phyloP scores from a whole-genome alignment of 2,888 invertebrate species.

The Agrilus mali region DNA sequence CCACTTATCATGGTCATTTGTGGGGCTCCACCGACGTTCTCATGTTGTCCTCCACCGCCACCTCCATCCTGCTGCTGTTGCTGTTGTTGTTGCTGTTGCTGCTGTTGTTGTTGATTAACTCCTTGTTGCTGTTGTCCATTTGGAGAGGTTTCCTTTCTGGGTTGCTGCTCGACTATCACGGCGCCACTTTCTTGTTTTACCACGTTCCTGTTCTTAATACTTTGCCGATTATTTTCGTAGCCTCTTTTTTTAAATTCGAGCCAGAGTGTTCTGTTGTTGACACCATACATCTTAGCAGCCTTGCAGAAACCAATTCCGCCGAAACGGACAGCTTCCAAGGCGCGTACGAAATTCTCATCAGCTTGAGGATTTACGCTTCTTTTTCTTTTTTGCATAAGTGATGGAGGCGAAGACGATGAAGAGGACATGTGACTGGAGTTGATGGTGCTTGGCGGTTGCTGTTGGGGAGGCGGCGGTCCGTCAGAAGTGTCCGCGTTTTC shows the following conservation, averaged over 20 bases:
- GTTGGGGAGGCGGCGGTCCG: no score
- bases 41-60: slow-evolving; percentile 27
- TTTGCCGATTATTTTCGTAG: slow-evolving; percentile 67
- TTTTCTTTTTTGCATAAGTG: slow-evolving; percentile 47
- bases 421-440: slow-evolving; percentile 13
- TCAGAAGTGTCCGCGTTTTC: no score
- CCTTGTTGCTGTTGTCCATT: slow-evolving; percentile 34
- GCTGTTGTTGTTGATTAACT: slow-evolving; percentile 25
- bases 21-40: slow-evolving; percentile 22
- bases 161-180: slow-evolving; percentile 39
- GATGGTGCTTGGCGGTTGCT: slow-evolving; percentile 2
- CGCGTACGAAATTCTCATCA: slow-evolving; percentile 70
- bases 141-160: slow-evolving; percentile 22
- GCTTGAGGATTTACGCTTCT: slow-evolving; percentile 69
- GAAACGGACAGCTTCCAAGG: slow-evolving; percentile 68
- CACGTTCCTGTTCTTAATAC: slow-evolving; percentile 51
- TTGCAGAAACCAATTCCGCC: slow-evolving; percentile 80
- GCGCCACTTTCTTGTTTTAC: slow-evolving; percentile 41
- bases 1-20: slow-evolving; percentile 39
- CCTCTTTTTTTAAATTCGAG: slow-evolving; percentile 75
- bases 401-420: slow-evolving; percentile 31
- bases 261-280: slow-evolving; percentile 77
- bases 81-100: slow-evolving; percentile 33
- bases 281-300: slow-evolving; percentile 71
- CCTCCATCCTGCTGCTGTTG: slow-evolving; percentile 18